Percentiles rank a stretch among this genome's conserved stretches.
These are phyloP conservation scores for Scleropages formosus DNA, from an alignment of 2,797 vertebrate species.

Conservation along the genomic window DNA sequence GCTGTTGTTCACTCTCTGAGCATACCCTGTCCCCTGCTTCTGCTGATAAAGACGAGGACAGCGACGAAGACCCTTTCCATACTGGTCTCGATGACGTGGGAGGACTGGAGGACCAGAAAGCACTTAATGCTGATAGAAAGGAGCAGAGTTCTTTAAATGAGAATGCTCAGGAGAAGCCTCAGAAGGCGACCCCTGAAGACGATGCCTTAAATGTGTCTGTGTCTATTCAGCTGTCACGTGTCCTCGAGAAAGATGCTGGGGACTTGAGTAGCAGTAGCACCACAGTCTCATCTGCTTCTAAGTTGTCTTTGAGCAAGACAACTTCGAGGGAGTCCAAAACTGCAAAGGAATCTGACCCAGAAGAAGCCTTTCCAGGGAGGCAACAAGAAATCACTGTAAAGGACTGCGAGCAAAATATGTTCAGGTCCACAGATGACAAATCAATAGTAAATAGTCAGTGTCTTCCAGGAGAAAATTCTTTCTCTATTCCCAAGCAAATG, in stretches of 20 bases:
- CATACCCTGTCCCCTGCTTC: constrained; percentile 53
- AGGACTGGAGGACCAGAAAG: background rate
- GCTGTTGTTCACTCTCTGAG: constrained; percentile 57
- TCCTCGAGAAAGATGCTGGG: constrained; percentile 60
- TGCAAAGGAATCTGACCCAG: constrained; percentile 18
- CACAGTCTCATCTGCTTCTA: constrained; percentile 61
- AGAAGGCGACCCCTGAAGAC: constrained; percentile 35
- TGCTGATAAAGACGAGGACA: constrained; percentile 21
- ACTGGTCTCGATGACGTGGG: constrained; percentile 13
- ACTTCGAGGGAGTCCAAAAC: constrained; percentile 39
- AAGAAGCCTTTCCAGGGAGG: background rate
- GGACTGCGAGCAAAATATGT: constrained; percentile 4
- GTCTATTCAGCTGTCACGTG: constrained; percentile 49
- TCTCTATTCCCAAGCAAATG: constrained; percentile 30
- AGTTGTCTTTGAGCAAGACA: constrained; percentile 51
- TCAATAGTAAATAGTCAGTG: constrained; percentile 37
- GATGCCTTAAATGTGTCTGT: constrained; percentile 47
- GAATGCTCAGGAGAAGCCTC: constrained; percentile 13
- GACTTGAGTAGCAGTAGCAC: constrained; percentile 54
- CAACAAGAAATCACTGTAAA: constrained; percentile 26
- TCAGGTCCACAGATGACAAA: constrained; percentile 34
- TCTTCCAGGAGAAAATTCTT: constrained; percentile 43
- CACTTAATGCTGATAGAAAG: constrained; percentile 26
- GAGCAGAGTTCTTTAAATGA: constrained; percentile 12
- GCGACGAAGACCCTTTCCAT: constrained; percentile 13